Evolutionary conservation across 2,888 invertebrate species (phyloP), one percentile per base, ranked within the genome.

Genomic region (Elysia crispata): DNA sequence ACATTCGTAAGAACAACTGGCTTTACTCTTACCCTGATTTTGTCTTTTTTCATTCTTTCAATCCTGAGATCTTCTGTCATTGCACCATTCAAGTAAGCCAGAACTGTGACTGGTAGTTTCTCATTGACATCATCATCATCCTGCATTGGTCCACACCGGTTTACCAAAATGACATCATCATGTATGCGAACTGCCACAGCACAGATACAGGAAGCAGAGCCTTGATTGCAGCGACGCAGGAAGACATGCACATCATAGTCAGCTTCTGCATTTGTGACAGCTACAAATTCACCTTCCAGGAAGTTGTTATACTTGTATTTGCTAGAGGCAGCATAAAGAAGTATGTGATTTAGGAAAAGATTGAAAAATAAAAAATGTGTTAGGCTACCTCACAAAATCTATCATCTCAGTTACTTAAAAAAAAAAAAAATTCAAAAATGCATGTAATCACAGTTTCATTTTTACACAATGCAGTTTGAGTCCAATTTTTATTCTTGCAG

Each of bases 281-380:
- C 76, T n/a, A 89, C 75, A 76, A 89, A 89, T 76, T 89, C 89
- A 70, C 90, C 90, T 78, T 88, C 87, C 33, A 82, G 81, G 77
- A 82, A 87, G 81, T 85, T 87, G 83, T 88, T 84, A 73, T 86
- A 87, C 41, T 41, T 41, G 41, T 41, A 41, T 41, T 41, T 41
- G 41, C 41, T 41, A 11, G 41, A 11, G 11, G 41, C 13, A 73
- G 15, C n/a, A 18, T 28, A 11, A 41, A 41, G 11, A 41, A 41
- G 11, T 41, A 41, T 6, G 41, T 41, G 41, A 11, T 41, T 41
- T 6, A 41, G 41, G 41, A 41, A 41, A 41, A 41, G 41, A 41
- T 41, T 41, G 3, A 11, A 41, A 41, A 41, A 3, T 41, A 11
- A 41, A 41, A 41, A 41, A n/a, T n/a, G n/a, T n/a, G n/a, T n/a